Conservation (phyloP, 2,888 invertebrate genomes). For the Trypoxylon attenuatum region DNA sequence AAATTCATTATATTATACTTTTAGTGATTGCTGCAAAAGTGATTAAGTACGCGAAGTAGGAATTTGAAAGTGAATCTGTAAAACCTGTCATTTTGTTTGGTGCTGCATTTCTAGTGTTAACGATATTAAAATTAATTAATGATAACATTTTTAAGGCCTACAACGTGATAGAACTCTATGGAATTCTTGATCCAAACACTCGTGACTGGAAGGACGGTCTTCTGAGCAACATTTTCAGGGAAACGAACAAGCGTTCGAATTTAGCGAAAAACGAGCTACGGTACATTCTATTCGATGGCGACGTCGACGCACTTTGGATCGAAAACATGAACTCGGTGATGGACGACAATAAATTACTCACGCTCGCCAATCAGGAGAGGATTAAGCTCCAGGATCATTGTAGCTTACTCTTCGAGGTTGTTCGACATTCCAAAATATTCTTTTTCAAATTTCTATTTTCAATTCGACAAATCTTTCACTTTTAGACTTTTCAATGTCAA, state of each 20-base stretch:
- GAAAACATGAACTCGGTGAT: conserved; percentile 98
- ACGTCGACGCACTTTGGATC: conserved; percentile 96
- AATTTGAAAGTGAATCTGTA: too few species aligned
- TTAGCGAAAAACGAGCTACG: conserved; percentile 81
- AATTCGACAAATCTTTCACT: too few species aligned
- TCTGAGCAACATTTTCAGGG: conserved; percentile 92
- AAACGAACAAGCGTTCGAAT: conserved; percentile 86
- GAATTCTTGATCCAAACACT: conserved; percentile 88
- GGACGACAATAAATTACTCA: conserved; percentile 94
- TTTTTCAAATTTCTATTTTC: too few species aligned
- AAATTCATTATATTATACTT: too few species aligned
- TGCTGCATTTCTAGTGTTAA: too few species aligned
- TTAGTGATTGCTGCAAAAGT: too few species aligned
- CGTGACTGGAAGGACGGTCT: conserved; percentile 96
- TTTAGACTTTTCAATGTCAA: too few species aligned
- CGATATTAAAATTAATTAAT: too few species aligned
- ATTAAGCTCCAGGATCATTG: conserved; percentile 89
- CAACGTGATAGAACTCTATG: conserved; percentile 92
- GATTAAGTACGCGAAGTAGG: too few species aligned
- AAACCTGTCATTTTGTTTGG: too few species aligned
- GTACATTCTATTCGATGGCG: conserved; percentile 94
- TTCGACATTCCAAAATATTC: too few species aligned
- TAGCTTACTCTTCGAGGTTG: conserved; percentile 88
- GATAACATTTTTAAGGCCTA: conserved; percentile 86
- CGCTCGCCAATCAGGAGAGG: conserved; percentile 92